Base-by-base conservation (phyloP, 2,113 vertebrate species). In the Syngnathus scovelli region DNA sequence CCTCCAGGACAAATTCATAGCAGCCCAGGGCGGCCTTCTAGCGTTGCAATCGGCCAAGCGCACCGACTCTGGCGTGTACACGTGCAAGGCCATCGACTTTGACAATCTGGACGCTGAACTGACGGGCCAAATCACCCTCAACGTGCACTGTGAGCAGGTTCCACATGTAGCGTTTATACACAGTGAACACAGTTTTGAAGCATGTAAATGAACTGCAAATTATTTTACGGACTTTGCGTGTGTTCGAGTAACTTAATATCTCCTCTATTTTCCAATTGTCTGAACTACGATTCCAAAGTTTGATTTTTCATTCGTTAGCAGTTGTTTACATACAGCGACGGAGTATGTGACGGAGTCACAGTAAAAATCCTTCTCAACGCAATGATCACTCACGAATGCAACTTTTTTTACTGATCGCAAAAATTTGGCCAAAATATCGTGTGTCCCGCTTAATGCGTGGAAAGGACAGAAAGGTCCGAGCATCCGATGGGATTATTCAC, bases 111-210 rank as follows among this genome's bases (percentile, higher is more conserved):
- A 84, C 0, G 74, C 76, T 0, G 76, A 90, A 0, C 89, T 95
- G 11, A 64, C 2, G 15, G 83, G 78, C 61, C 74, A 37, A 0
- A 75, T 92, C 67, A 41, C 0, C 39, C 81, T 96, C 21, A 36
- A 0, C 0, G 91, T 96, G n/a, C 74, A 93, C 72, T 92, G 94
- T 95, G 86, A 94, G 94, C 87, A 33, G 38, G 38, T 13, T 21
- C 6, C n/a, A 16, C 5, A 8, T 16, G 16, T 15, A 27, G 11
- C 1, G 15, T 21, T 43, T 43, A 43, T 13, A 43, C 41, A 4
- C 41, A 43, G 41, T 43, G 41, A 43, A 11, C 11, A 4, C 11
- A 4, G 41, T 13, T 11, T 9, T 43, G 41, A 1, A 43, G 41
- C 9, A 43, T 43, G 41, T 43, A 43, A 43, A 43, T 11, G 41